phyloP scores from a whole-genome alignment of 1,140 invertebrate species.

The Caenorhabditis remanei region DNA sequence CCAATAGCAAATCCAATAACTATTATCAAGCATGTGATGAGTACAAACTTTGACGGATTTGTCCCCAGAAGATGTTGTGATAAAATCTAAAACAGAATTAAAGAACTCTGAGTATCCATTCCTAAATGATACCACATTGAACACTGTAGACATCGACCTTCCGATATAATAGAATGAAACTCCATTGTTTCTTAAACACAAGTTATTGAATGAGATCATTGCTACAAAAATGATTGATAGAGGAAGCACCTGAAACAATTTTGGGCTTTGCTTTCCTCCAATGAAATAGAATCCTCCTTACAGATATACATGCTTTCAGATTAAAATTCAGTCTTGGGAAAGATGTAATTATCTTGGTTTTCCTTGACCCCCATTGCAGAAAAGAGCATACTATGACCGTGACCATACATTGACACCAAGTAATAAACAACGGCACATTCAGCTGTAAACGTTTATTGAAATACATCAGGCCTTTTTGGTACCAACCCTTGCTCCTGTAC shows the following conservation, averaged over 20 bases:
- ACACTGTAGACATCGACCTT: conserved; percentile 95
- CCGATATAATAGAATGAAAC: conserved; percentile 98
- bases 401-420: conserved; percentile 95
- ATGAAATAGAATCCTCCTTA: neutral
- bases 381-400: conserved; percentile 86
- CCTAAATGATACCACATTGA: conserved; percentile 85
- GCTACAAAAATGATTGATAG: conserved; percentile 91
- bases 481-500: conserved; percentile 81
- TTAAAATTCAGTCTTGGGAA: conserved; percentile 80
- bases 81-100: conserved; percentile 78
- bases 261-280: neutral
- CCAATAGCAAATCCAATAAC: conserved; percentile 83
- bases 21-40: conserved; percentile 89
- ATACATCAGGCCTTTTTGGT: neutral
- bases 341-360: conserved; percentile 80
- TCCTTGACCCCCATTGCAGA: conserved; percentile 81
- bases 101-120: too few relatives aligned
- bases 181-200: conserved; percentile 94
- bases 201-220: conserved; percentile 96
- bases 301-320: conserved; percentile 41
- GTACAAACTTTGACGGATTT: conserved; percentile 86
- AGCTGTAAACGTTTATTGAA: conserved; percentile 81
- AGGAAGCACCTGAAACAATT: conserved; percentile 83
- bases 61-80: conserved; percentile 79
- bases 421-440: conserved; percentile 94